These are phyloP conservation scores for Pterophyllum scalare DNA, from an alignment of 2,113 vertebrate genomes.

Conservation along the genomic window DNA sequence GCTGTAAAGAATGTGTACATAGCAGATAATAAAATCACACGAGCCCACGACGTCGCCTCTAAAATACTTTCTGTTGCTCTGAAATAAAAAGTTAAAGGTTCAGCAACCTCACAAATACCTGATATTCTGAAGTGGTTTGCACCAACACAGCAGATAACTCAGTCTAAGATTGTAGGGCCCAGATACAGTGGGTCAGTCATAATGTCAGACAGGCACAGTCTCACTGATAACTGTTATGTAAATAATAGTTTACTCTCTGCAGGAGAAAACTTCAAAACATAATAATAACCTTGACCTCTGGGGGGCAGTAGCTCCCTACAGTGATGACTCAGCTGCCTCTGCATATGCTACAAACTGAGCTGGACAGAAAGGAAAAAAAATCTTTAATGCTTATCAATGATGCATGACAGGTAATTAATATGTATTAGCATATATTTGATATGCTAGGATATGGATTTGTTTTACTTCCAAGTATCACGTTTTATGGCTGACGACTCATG, in stretches of 20 bases:
- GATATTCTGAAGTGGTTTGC: background rate
- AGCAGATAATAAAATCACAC: background rate
- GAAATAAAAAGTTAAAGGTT: background rate
- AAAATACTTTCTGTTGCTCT: no score
- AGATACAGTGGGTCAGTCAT: background rate
- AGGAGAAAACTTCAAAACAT: background rate
- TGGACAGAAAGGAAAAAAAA: background rate
- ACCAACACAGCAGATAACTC: background rate
- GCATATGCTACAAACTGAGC: background rate
- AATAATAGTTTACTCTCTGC: background rate
- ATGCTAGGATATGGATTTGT: fast-evolving
- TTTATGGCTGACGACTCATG: background rate
- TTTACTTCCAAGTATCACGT: background rate
- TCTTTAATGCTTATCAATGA: background rate
- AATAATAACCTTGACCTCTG: conserved; percentile 10
- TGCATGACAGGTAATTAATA: background rate
- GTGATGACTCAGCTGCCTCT: background rate
- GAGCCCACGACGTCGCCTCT: no score
- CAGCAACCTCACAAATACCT: background rate
- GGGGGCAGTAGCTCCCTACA: conserved; percentile 62
- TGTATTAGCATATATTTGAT: background rate
- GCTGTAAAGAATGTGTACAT: background rate
- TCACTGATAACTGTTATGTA: background rate
- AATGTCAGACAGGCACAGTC: background rate
- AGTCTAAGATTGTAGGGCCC: background rate